Base-by-base conservation (phyloP, 53 echinoderm and acorn worm genomes). In the Stichopus horrens region DNA sequence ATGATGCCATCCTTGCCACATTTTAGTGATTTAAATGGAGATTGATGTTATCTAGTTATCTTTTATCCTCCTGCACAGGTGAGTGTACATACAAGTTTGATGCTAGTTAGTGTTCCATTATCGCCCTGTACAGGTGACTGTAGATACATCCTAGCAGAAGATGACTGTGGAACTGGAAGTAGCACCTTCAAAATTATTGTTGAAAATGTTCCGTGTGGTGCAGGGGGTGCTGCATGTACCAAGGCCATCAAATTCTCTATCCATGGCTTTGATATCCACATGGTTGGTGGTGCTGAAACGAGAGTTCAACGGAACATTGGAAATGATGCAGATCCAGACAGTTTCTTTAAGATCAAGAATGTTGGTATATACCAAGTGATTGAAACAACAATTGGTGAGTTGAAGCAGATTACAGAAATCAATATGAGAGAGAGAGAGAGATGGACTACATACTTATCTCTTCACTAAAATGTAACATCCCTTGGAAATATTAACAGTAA, bases 191-290 rank as follows among this genome's bases (percentile, higher is more conserved):
- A 86, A 20, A 87, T 97, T 9, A 89, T 84, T 5, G 91, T 91
- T 53, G 95, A 95, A 81, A 97, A 95, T 74, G 91, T 95, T 20
- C 91, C 94, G 9, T 97, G 97, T 73, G 97, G 97, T 53, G 88
- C 80, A 9, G 86, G 66, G 3, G 97, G 92, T 5, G 91, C 93
- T 37, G 90, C 97, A 7, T 97, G 97, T 76, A 97, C 97, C 63
- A 97, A 95, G 77, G 88, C 94, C 3, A 88, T 95, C 54, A 89
- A 83, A 52, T 91, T 97, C 74, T 89, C 84, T 11, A 52, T 97
- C 11, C 86, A 90, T 8, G 93, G 86, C 20, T 74, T 87, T 22
- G 74, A 74, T 53, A 74, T 87, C 21, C 75, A 87, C 8, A 74
- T 87, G 87, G 75, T 87, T n/a, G 87, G 75, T 74, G 87, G 87